Conservation (phyloP, 2,113 vertebrate species). For the Nansenia antarctica region DNA sequence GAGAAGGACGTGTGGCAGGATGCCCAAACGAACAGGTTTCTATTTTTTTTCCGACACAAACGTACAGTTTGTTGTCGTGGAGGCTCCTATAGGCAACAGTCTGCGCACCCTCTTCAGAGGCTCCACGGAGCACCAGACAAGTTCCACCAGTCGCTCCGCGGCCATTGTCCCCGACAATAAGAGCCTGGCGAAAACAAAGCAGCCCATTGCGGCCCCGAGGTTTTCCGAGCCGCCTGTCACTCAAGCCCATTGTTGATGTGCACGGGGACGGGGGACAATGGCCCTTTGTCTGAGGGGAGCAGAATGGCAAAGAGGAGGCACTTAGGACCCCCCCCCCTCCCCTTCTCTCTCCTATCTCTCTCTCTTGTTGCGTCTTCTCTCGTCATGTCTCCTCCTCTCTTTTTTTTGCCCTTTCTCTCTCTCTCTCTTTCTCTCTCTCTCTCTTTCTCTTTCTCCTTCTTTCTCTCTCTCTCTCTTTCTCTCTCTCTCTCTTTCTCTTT, state of each 20-base stretch:
- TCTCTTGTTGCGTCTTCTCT: neutral
- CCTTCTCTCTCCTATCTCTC: neutral
- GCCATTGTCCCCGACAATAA: slow-evolving; percentile 72
- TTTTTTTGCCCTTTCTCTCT: neutral
- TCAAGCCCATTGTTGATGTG: slow-evolving; percentile 71
- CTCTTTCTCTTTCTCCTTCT: neutral
- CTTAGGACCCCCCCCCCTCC: neutral
- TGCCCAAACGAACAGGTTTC: no score
- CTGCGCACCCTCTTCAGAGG: no score
- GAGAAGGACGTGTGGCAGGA: no score
- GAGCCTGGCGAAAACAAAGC: slow-evolving; percentile 67
- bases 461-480: neutral
- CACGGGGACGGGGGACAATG: slow-evolving; percentile 57
- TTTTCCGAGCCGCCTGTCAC: slow-evolving; percentile 66
- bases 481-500: neutral
- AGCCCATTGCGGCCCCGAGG: slow-evolving; percentile 63
- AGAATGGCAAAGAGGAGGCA: slow-evolving; percentile 13
- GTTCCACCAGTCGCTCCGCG: slow-evolving; percentile 37
- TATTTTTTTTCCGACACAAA: no score
- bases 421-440: neutral
- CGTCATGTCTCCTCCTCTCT: neutral
- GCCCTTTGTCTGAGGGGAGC: slow-evolving; percentile 54
- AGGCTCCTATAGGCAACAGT: no score
- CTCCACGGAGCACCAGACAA: neutral
- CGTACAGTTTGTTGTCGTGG: no score